Evolutionary conservation across 1,140 invertebrate genomes (phyloP).

Genomic region (Lepidotrigona ventralis): DNA sequence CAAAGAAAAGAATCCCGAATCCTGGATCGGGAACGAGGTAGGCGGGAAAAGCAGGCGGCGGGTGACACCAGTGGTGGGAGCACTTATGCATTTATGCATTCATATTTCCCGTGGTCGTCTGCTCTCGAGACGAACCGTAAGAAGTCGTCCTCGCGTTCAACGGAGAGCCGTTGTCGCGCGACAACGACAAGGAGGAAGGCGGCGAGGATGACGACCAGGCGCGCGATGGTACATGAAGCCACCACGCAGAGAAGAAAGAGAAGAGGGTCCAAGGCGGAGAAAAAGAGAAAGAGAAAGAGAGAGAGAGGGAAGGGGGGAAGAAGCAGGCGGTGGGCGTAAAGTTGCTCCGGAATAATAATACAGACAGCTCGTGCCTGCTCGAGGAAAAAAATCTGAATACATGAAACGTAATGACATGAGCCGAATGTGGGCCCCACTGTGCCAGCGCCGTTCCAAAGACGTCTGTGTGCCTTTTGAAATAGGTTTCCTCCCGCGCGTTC

Average conservation of each 20-base stretch:
- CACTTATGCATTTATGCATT: constrained; percentile 81
- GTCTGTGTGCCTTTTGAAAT: constrained; percentile 5
- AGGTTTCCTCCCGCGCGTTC: neutral
- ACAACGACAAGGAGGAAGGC: constrained; percentile 53
- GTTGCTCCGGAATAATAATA: constrained; percentile 81
- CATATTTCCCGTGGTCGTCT: constrained; percentile 78
- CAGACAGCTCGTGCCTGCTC: constrained; percentile 71
- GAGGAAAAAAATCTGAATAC: constrained; percentile 80
- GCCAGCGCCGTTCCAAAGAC: constrained; percentile 29
- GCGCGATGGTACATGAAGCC: constrained; percentile 51
- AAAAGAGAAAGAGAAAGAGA: constrained; percentile 31
- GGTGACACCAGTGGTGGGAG: constrained; percentile 66
- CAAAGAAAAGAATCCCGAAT: constrained; percentile 61
- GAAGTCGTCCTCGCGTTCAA: constrained; percentile 61
- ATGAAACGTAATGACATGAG: constrained; percentile 78
- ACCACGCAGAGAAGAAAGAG: neutral
- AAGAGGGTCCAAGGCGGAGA: too few relatives aligned
- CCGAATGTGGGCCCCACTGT: constrained; percentile 69
- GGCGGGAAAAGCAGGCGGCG: constrained; percentile 61
- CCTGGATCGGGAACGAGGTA: constrained; percentile 47
- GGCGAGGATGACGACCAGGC: constrained; percentile 55
- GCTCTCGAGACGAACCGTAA: constrained; percentile 69
- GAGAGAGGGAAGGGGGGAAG: constrained; percentile 47
- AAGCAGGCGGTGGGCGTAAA: constrained; percentile 71
- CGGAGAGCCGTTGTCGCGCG: constrained; percentile 57